phyloP scores from a whole-genome alignment of 2,113 vertebrate species.

The Phaetusa simplex region DNA sequence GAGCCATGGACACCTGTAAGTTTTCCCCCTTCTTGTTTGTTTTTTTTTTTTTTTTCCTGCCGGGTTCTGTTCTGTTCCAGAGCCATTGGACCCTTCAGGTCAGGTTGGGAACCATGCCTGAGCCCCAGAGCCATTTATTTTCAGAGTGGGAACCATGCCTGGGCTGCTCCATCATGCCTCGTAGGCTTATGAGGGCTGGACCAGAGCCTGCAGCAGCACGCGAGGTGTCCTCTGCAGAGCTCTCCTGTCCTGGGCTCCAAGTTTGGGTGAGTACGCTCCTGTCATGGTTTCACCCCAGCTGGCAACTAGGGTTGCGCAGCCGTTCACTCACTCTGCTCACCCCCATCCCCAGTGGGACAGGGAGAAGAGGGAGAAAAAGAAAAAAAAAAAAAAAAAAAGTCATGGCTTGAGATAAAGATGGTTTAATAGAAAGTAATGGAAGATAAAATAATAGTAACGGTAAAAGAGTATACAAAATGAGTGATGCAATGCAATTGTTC shows the following conservation, averaged over 20 bases:
- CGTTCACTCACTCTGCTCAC: not conserved
- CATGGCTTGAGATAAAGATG: not conserved
- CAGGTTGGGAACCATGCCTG: not conserved
- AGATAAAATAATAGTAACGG: not conserved
- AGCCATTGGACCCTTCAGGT: not conserved
- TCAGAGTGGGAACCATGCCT: rapidly evolving
- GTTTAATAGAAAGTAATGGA: not conserved
- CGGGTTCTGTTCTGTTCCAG: not conserved
- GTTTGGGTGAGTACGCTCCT: rapidly evolving
- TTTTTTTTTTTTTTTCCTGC: not conserved
- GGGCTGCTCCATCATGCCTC: not conserved
- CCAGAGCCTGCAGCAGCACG: not conserved
- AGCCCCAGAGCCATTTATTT: not conserved
- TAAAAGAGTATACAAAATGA: not conserved
- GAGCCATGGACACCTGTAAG: not conserved
- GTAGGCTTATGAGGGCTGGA: not conserved
- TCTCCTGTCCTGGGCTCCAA: not conserved
- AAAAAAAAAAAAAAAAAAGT: not conserved
- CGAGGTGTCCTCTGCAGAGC: not conserved
- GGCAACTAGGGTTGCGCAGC: not conserved
- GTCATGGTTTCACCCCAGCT: not conserved
- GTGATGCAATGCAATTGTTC: not conserved
- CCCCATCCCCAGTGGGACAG: not conserved
- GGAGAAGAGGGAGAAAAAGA: not conserved
- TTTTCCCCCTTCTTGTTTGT: too few species aligned